Conservation (phyloP, 1,140 invertebrate genomes). For the Meloidogyne floridensis region DNA sequence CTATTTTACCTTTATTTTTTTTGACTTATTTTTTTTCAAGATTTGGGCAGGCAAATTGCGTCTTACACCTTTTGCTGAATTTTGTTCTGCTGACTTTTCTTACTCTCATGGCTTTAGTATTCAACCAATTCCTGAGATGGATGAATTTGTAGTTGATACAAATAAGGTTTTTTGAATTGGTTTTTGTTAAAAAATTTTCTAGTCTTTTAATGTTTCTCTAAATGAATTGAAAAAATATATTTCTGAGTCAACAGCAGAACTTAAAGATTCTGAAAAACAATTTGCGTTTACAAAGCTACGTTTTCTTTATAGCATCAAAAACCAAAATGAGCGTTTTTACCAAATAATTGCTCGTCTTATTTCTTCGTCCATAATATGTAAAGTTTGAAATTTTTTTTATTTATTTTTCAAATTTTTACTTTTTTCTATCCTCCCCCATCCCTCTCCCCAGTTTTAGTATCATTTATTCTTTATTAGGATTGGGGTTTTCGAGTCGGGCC, state of each 20-base stretch:
- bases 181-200: neutral
- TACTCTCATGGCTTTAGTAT: neutral
- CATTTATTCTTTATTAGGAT: too few relatives aligned
- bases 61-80: constrained; percentile 21
- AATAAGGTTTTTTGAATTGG: constrained; percentile 21
- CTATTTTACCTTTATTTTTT: neutral
- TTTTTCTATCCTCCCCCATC: too few relatives aligned
- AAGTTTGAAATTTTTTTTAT: constrained; percentile 16
- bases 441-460: too few relatives aligned
- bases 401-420: neutral
- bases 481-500: too few relatives aligned
- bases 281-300: constrained; percentile 45
- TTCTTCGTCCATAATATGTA: constrained; percentile 53
- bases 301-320: constrained; percentile 46
- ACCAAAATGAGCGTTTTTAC: constrained; percentile 41
- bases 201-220: constrained; percentile 10
- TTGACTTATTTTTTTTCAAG: constrained; percentile 21
- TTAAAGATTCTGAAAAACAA: constrained; percentile 37
- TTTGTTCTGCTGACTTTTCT: constrained; percentile 19
- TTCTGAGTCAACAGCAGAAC: constrained; percentile 6
- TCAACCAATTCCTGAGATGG: constrained; percentile 17
- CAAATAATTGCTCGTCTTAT: constrained; percentile 50
- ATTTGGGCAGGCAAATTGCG: constrained; percentile 30
- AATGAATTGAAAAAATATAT: constrained; percentile 21
- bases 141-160: constrained; percentile 27